These are phyloP conservation scores for Enteromius thamalakanensis DNA, from an alignment of 2,797 vertebrate species.

Conservation along the genomic window DNA sequence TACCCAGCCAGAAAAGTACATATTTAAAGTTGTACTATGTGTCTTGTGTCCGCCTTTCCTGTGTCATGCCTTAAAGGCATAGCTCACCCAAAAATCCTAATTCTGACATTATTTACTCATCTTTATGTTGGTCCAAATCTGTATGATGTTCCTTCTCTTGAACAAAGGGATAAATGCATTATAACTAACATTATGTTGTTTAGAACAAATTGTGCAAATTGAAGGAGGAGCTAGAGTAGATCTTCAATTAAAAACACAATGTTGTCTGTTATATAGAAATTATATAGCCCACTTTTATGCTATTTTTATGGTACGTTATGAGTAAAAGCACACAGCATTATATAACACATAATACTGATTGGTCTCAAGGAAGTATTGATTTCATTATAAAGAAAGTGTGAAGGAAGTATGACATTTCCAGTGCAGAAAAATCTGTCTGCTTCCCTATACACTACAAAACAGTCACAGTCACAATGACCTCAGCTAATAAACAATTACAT, in stretches of 20 bases:
- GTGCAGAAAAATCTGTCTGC: neutral
- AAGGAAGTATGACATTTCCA: neutral
- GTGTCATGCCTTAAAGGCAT: neutral
- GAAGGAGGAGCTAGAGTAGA: neutral
- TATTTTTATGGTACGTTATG: neutral
- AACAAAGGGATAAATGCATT: neutral
- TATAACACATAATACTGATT: neutral
- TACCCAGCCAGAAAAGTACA: neutral
- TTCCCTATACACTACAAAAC: neutral
- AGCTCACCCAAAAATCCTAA: neutral
- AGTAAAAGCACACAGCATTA: neutral
- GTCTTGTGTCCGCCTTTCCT: neutral
- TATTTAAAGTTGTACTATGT: neutral
- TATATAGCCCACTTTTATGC: neutral
- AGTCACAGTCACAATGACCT: neutral
- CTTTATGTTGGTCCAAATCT: neutral
- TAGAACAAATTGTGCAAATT: neutral
- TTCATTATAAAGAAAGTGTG: neutral
- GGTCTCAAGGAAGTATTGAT: neutral
- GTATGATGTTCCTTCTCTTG: neutral
- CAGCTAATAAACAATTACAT: neutral
- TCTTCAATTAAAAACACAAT: neutral
- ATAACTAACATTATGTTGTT: neutral
- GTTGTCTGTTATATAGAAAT: neutral
- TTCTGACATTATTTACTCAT: neutral